A percentile compares a stretch with the other conserved stretches of the same genome.
These are phyloP conservation scores for Diogma glabrata DNA, from an alignment of 2,888 invertebrate genomes.

Conservation along the genomic window DNA sequence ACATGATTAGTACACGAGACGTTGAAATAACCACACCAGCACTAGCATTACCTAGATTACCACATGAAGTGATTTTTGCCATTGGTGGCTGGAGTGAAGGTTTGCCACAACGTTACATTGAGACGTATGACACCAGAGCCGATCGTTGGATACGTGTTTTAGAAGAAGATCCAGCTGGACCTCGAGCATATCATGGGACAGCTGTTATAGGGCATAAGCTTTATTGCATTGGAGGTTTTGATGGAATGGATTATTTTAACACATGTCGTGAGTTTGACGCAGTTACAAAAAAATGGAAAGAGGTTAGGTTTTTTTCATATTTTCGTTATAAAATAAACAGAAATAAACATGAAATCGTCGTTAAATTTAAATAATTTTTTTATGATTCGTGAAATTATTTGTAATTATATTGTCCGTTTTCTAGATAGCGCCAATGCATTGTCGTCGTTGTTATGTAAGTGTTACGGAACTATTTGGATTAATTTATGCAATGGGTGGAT, in stretches of 20 bases:
- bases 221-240: conserved; percentile 86
- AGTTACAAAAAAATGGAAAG: conserved; percentile 71
- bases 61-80: conserved; percentile 80
- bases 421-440: conserved; percentile 77
- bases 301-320: conserved; percentile 43
- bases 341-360: background rate
- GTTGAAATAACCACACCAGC: conserved; percentile 70
- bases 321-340: background rate
- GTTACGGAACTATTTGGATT: conserved; percentile 64
- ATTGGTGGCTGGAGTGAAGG: conserved; percentile 67
- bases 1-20: conserved; percentile 69
- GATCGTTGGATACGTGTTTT: conserved; percentile 65
- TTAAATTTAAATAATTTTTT: background rate
- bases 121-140: conserved; percentile 80
- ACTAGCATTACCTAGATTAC: conserved; percentile 71
- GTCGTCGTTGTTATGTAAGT: conserved; percentile 75
- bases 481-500: conserved; percentile 82
- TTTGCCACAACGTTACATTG: conserved; percentile 50
- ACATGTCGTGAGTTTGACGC: conserved; percentile 82
- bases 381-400: conserved; percentile 8
- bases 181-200: conserved; percentile 88
- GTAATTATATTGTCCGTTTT: no score
- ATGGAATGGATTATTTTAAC: conserved; percentile 70
- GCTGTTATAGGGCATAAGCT: conserved; percentile 75
- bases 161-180: conserved; percentile 70